These are phyloP conservation scores for Gallinago media DNA, from an alignment of 2,113 vertebrate genomes.

Conservation along the genomic window DNA sequence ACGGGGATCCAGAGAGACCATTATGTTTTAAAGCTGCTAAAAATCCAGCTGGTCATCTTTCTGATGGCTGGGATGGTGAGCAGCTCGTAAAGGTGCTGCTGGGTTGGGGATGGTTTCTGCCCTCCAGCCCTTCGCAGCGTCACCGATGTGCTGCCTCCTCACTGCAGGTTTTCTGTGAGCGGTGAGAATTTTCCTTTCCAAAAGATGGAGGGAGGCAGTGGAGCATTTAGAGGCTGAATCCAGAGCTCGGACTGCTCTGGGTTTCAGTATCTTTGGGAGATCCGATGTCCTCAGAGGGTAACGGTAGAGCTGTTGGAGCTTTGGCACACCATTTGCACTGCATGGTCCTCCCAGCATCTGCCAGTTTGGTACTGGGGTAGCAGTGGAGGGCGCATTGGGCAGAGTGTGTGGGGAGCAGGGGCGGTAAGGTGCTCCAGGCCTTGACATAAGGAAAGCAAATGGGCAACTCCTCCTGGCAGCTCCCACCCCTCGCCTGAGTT, in stretches of 20 bases:
- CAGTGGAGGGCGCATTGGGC: neutral
- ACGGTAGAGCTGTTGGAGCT: neutral
- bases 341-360: neutral
- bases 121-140: neutral
- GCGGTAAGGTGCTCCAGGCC: neutral
- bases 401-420: neutral
- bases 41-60: neutral
- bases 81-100: neutral
- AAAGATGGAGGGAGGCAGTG: neutral
- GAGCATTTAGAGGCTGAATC: neutral
- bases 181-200: neutral
- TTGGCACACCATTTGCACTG: neutral
- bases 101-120: neutral
- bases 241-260: neutral
- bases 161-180: neutral
- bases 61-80: neutral
- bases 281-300: neutral
- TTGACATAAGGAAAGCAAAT: neutral
- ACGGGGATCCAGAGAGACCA: neutral
- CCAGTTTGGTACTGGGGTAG: neutral
- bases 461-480: neutral
- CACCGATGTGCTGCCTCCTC: neutral
- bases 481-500: neutral
- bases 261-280: neutral
- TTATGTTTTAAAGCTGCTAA: neutral